Evolutionary conservation across 2,888 invertebrate genomes (phyloP), one percentile per base, ranked within the genome.

Genomic region (Lithophane leautieri): DNA sequence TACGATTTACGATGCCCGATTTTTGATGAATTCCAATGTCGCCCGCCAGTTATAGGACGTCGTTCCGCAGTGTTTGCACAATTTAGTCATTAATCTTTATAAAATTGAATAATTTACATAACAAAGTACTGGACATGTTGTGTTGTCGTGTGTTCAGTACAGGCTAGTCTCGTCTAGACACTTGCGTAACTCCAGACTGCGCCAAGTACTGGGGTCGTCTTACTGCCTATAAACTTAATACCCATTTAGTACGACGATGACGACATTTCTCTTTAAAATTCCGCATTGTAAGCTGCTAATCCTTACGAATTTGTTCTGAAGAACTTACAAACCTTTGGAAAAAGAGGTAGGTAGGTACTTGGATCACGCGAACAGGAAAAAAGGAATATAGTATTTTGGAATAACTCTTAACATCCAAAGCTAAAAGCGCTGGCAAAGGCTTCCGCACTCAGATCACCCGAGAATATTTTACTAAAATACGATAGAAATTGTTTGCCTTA

Each of bases 141-240:
- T 42, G 28, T 56, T 28, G 14, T n/a, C 34, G 19, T 67, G 56
- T 50, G 9, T 65, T 61, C n/a, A 42, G 52, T 63, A 61, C 28
- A 47, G 54, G 60, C 54, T 25, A 67, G 69, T 54, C 68, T 14
- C n/a, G 83, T 81, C 83, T 83, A 82, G 81, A 82, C 82, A 47
- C 68, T 84, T 83, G 84, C 84, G 81, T 83, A 83, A 83, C 81
- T 50, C 58, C 12, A 73, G 61, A 16, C 84, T 69, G 81, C 62
- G 82, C 82, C 84, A 81, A 81, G 62, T 69, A 28, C 69, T 65
- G 61, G 84, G 54, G 25, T 58, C 54, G 56, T 65, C 58, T 61
- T 58, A 66, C 60, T 47, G 84, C 70, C 70, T 69, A 66, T 77
- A 70, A 83, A 77, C 81, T 76, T 25, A 68, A 65, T 65, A 70